These are phyloP conservation scores for Gerris buenoi DNA, from an alignment of 1,140 invertebrate genomes.

Conservation along the genomic window DNA sequence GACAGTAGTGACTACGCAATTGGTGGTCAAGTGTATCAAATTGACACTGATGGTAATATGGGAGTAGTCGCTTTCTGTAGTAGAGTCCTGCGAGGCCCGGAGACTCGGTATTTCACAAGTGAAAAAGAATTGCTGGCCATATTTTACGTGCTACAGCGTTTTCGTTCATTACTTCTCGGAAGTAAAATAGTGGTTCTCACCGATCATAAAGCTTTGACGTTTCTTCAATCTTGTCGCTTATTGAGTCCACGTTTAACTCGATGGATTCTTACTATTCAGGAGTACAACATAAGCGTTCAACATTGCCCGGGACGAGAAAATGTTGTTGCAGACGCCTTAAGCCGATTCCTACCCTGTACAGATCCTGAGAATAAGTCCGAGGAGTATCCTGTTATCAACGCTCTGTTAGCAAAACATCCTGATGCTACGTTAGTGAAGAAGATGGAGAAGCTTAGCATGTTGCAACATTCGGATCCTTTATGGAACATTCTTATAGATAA, in stretches of 20 bases:
- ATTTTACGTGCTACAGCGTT: not conserved
- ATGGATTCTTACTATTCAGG: not conserved
- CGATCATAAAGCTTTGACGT: not conserved
- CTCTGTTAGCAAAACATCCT: not conserved
- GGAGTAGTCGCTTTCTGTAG: not conserved
- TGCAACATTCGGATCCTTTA: too few relatives aligned
- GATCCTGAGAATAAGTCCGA: not conserved
- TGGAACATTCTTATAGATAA: too few relatives aligned
- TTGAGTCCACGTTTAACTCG: not conserved
- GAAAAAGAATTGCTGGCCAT: not conserved
- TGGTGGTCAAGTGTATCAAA: not conserved
- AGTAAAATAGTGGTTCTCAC: not conserved
- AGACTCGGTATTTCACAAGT: not conserved
- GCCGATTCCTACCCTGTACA: not conserved
- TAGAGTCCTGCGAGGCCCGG: not conserved
- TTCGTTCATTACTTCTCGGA: not conserved
- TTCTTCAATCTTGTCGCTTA: not conserved
- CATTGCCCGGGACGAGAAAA: not conserved
- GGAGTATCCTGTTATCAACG: not conserved
- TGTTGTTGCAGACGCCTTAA: not conserved
- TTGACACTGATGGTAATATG: not conserved
- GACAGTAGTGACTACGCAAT: not conserved
- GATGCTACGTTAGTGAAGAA: not conserved
- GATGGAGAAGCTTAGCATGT: not conserved
- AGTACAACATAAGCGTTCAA: not conserved